phyloP scores from a whole-genome alignment of 2,888 invertebrate genomes.

The Caenorhabditis drosophilae region DNA sequence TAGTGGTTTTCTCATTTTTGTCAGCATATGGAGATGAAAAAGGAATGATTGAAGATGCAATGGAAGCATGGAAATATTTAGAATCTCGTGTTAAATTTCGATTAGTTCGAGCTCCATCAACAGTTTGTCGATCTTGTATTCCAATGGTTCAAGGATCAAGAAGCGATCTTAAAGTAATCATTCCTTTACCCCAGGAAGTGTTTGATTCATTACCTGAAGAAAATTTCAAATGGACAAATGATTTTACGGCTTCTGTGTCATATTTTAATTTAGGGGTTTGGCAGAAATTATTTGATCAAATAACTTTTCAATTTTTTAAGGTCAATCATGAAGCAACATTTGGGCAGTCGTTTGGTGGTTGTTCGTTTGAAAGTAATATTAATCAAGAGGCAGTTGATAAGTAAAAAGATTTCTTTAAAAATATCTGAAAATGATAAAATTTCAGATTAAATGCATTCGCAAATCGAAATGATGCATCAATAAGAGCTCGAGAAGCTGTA shows the following conservation, averaged over 20 bases:
- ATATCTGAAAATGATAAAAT: too few relatives aligned
- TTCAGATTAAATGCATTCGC: constrained; percentile 36
- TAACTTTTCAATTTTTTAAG: too few relatives aligned
- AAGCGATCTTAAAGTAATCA: constrained; percentile 45
- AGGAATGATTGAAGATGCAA: constrained; percentile 67
- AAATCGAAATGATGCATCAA: constrained; percentile 23
- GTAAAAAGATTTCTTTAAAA: too few relatives aligned
- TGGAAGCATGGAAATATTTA: constrained; percentile 49
- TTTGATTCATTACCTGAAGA: constrained; percentile 51
- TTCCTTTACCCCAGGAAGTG: constrained; percentile 55
- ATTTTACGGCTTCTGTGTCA: constrained; percentile 28
- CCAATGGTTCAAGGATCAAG: constrained; percentile 59
- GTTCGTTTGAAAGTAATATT: constrained; percentile 39
- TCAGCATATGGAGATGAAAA: constrained; percentile 66
- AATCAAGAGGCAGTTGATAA: constrained; percentile 48
- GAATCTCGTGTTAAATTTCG: constrained; percentile 53
- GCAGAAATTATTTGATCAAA: too few relatives aligned
- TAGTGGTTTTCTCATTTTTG: constrained; percentile 63
- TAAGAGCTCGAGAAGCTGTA: constrained; percentile 41
- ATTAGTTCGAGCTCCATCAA: constrained; percentile 55
- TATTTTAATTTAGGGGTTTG: constrained; percentile 50
- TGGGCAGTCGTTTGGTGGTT: constrained; percentile 54
- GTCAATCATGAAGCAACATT: constrained; percentile 68
- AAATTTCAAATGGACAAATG: constrained; percentile 27
- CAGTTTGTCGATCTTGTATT: constrained; percentile 59